A percentile compares a stretch with the other conserved stretches of the same genome.
Evolutionary conservation across 2,797 vertebrate genomes (phyloP).

Genomic region (Falco peregrinus): DNA sequence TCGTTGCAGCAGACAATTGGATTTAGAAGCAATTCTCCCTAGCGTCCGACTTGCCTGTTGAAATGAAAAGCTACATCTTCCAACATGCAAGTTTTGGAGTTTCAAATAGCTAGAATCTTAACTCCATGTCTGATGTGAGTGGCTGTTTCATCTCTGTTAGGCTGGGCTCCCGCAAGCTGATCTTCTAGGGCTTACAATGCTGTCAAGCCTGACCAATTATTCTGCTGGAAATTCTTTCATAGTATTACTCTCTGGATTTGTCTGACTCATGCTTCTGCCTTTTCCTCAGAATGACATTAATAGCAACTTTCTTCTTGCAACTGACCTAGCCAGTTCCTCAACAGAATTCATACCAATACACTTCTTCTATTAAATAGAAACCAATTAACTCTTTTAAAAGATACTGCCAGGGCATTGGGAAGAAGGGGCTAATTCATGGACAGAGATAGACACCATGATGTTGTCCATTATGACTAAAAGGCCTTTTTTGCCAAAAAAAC

Average conservation of each 20-base stretch:
- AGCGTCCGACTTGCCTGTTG: neutral
- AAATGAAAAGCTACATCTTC: neutral
- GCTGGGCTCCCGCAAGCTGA: neutral
- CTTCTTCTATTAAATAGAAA: neutral
- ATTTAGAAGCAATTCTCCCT: neutral
- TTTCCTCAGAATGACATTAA: neutral
- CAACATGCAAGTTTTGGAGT: neutral
- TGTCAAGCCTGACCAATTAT: neutral
- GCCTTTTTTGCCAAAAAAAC: neutral
- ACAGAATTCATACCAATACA: neutral
- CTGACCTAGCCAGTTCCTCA: neutral
- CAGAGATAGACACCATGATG: neutral
- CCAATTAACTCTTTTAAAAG: neutral
- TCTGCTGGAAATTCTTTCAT: neutral
- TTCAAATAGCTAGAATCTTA: neutral
- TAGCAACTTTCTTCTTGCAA: neutral
- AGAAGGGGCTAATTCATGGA: rapidly evolving
- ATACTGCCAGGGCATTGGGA: neutral
- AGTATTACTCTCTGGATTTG: neutral
- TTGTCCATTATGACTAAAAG: neutral
- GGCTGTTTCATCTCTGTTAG: neutral
- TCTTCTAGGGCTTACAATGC: neutral
- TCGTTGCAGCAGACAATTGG: neutral
- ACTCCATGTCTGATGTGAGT: neutral
- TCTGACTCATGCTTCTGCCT: neutral